Evolutionary conservation across 2,113 vertebrate species (phyloP).

Genomic region (Cairina moschata): DNA sequence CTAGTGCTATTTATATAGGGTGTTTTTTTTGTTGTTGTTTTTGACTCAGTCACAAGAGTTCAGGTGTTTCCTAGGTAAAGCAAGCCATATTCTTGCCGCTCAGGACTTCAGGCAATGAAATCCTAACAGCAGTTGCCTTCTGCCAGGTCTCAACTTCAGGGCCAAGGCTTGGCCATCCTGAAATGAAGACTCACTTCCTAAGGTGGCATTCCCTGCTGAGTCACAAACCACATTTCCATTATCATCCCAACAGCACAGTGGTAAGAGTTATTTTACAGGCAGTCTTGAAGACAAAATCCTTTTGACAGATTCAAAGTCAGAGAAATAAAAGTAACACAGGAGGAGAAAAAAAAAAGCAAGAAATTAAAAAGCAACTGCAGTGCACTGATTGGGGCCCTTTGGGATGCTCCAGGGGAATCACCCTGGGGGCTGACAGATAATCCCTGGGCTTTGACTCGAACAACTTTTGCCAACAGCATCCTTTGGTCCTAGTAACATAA

Average conservation of each 20-base stretch:
- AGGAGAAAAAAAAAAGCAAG: not conserved
- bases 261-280: not conserved
- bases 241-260: not conserved
- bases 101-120: not conserved
- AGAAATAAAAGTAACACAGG: not conserved
- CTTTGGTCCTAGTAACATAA: not conserved
- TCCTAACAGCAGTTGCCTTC: not conserved
- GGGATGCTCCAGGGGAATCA: not conserved
- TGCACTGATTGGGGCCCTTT: not conserved
- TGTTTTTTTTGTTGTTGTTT: not conserved
- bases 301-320: not conserved
- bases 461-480: slow-evolving; percentile 26
- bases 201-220: not conserved
- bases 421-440: not conserved
- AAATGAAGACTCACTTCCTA: not conserved
- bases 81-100: not conserved
- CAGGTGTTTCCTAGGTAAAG: not conserved
- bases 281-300: not conserved
- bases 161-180: not conserved
- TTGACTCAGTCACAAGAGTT: not conserved
- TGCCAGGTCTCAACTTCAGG: not conserved
- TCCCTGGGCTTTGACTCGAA: not conserved
- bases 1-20: not conserved
- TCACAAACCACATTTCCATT: not conserved
- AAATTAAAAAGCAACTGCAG: not conserved